A percentile compares a stretch with the other conserved stretches of the same genome.
These are phyloP conservation scores for Moxostoma hubbsi DNA, from an alignment of 2,797 vertebrate genomes.

Conservation along the genomic window DNA sequence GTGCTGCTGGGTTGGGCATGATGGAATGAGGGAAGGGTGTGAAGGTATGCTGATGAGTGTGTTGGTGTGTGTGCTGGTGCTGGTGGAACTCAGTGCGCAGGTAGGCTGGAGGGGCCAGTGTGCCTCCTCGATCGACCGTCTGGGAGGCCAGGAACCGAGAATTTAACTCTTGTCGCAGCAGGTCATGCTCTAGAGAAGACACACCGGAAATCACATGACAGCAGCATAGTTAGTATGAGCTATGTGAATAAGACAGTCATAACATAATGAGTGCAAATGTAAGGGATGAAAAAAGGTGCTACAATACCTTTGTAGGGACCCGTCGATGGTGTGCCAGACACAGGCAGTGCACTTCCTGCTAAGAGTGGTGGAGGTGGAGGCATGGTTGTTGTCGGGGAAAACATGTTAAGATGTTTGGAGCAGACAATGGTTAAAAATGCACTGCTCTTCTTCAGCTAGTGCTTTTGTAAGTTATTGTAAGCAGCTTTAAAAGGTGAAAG, in stretches of 20 bases:
- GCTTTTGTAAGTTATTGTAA: background rate
- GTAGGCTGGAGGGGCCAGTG: constrained; percentile 91
- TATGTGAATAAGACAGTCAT: too few relatives aligned
- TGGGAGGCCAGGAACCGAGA: constrained; percentile 97
- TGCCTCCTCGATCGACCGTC: constrained; percentile 91
- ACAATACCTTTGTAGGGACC: constrained; percentile 73
- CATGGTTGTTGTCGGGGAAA: constrained; percentile 94
- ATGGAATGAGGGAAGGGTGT: constrained; percentile 96
- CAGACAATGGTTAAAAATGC: constrained; percentile 62
- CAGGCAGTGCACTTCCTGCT: constrained; percentile 92
- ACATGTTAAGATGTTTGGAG: constrained; percentile 95
- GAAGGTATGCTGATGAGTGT: constrained; percentile 99
- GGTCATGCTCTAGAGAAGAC: constrained; percentile 88
- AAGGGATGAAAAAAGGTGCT: background rate
- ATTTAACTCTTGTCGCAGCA: constrained; percentile 97
- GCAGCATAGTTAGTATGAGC: background rate
- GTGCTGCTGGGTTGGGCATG: constrained; percentile 97
- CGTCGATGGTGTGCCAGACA: constrained; percentile 88
- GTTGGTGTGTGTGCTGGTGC: constrained; percentile 99
- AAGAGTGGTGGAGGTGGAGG: constrained; percentile 95
- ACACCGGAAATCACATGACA: background rate
- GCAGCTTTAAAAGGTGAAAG: background rate
- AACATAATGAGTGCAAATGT: too few relatives aligned
- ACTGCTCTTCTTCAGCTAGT: constrained; percentile 13
- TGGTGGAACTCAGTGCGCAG: constrained; percentile 99